These are phyloP conservation scores for Halichoeres trimaculatus DNA, from an alignment of 2,113 vertebrate genomes.

Conservation along the genomic window DNA sequence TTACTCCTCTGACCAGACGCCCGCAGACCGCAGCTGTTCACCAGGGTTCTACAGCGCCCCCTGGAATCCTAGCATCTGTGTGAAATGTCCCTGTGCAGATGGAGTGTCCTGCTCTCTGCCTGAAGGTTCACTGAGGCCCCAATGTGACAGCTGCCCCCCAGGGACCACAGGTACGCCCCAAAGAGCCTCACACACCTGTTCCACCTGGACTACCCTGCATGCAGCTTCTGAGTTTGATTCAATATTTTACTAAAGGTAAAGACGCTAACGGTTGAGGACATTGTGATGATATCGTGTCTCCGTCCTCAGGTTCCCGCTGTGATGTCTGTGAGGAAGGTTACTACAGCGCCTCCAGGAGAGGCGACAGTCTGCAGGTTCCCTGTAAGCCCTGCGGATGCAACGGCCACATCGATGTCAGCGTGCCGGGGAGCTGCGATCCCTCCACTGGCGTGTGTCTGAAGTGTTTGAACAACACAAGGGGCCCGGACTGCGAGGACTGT, in stretches of 20 bases:
- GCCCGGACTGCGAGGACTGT: constrained; percentile 86
- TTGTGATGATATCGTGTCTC: too few species aligned
- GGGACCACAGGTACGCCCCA: constrained; percentile 84
- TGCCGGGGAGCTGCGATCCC: constrained; percentile 86
- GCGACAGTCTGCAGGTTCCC: constrained; percentile 61
- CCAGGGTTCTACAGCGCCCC: constrained; percentile 86
- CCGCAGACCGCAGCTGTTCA: constrained; percentile 18
- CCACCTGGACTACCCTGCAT: too few species aligned
- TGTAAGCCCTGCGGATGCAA: constrained; percentile 88
- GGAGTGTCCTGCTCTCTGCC: constrained; percentile 84
- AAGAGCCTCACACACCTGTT: too few species aligned
- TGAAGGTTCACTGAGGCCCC: constrained; percentile 66
- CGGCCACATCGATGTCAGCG: constrained; percentile 80
- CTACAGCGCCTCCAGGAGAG: constrained; percentile 85
- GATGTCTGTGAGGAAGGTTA: constrained; percentile 89
- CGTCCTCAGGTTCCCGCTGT: constrained; percentile 84
- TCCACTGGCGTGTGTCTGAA: constrained; percentile 87
- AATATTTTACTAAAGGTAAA: too few species aligned
- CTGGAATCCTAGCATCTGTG: constrained; percentile 65
- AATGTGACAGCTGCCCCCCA: constrained; percentile 85
- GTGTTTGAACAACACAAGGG: constrained; percentile 87
- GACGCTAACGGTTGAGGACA: too few species aligned
- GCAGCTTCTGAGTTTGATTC: too few species aligned
- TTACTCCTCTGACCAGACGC: constrained; percentile 65
- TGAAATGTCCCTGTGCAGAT: constrained; percentile 84